These are phyloP conservation scores for Lasioglossum oenotherae DNA, from an alignment of 2,888 invertebrate species.

Conservation along the genomic window DNA sequence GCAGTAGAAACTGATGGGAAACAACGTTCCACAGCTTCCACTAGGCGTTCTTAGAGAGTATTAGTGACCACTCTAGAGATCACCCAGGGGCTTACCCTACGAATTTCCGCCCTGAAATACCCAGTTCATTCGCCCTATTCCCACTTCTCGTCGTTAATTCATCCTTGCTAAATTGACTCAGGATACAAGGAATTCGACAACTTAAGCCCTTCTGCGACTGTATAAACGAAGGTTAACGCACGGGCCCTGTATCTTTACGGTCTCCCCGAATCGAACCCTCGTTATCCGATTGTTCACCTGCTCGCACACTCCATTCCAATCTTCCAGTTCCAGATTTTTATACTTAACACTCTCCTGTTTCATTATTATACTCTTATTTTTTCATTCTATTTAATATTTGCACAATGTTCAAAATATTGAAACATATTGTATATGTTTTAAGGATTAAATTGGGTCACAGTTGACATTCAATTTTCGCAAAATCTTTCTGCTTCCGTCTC, in stretches of 20 bases:
- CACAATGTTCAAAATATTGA: too few species aligned
- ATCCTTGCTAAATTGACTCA: slow-evolving; percentile 70
- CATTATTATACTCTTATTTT: too few species aligned
- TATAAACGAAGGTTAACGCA: slow-evolving; percentile 54
- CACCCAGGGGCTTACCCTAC: slow-evolving; percentile 77
- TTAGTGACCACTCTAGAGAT: slow-evolving; percentile 82
- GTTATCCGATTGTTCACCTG: not conserved
- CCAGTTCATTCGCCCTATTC: slow-evolving; percentile 70
- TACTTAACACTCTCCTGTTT: too few species aligned
- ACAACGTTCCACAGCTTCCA: slow-evolving; percentile 77
- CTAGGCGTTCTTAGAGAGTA: slow-evolving; percentile 79
- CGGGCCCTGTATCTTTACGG: not conserved
- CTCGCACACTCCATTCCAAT: not conserved
- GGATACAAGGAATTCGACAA: slow-evolving; percentile 72
- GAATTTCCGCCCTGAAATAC: slow-evolving; percentile 74
- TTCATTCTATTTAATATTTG: too few species aligned
- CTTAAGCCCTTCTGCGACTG: slow-evolving; percentile 69
- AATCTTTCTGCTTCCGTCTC: too few species aligned
- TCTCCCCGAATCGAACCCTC: not conserved
- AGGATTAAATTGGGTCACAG: too few species aligned
- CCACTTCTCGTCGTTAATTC: slow-evolving; percentile 75
- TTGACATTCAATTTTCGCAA: too few species aligned
- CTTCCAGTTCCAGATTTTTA: not conserved
- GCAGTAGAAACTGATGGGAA: slow-evolving; percentile 75
- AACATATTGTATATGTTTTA: too few species aligned